Evolutionary conservation across 2,888 invertebrate species (phyloP).

Genomic region (Stratiomys singularior): DNA sequence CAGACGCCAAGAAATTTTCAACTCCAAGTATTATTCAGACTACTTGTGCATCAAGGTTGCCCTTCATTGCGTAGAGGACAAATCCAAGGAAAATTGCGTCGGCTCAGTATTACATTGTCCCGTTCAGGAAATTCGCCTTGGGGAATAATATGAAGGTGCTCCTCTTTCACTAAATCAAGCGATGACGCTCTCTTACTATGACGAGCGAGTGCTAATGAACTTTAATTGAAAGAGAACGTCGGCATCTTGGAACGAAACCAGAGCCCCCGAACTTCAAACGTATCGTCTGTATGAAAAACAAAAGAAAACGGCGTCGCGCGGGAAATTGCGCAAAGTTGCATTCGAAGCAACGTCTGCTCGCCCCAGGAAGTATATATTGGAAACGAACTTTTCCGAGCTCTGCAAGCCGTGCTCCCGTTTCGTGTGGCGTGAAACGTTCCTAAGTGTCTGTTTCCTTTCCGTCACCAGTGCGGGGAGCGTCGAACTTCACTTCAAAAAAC

Average conservation of each 20-base stretch:
- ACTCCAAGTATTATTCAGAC: too few relatives aligned
- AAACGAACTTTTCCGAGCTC: background rate
- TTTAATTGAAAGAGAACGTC: constrained; percentile 12
- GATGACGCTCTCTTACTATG: constrained; percentile 24
- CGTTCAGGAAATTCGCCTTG: background rate
- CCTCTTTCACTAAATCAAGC: constrained; percentile 14
- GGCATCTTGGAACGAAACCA: background rate
- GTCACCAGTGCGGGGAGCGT: too few relatives aligned
- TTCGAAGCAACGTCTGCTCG: background rate
- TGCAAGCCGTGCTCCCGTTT: too few relatives aligned
- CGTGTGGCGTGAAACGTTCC: too few relatives aligned
- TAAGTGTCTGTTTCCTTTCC: too few relatives aligned
- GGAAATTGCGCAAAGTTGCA: background rate
- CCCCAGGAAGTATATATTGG: background rate
- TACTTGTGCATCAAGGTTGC: background rate
- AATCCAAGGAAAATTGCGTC: background rate
- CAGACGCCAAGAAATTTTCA: too few relatives aligned
- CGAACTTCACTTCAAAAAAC: constrained; percentile 9
- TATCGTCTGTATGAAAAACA: background rate
- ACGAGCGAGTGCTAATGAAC: constrained; percentile 22
- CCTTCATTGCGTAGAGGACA: constrained; percentile 25
- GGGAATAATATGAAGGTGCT: background rate
- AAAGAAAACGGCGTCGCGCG: background rate
- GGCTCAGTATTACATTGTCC: background rate
- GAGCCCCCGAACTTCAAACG: background rate